Evolutionary conservation across 2,797 vertebrate genomes (phyloP).

Genomic region (Cygnus olor): DNA sequence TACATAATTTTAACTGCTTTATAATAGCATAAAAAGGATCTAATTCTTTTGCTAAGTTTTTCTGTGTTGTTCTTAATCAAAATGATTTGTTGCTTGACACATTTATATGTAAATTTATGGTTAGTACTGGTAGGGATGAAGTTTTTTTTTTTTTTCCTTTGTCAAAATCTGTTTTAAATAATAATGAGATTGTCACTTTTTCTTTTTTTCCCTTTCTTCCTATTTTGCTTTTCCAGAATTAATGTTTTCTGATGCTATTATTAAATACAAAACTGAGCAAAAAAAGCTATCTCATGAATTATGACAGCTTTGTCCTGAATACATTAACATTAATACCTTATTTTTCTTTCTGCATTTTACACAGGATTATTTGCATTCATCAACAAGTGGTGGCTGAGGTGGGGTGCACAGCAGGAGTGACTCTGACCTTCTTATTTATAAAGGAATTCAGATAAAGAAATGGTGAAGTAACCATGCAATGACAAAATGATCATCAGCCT

Average conservation of each 20-base stretch:
- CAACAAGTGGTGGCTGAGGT: background rate
- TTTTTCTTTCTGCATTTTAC: background rate
- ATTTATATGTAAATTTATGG: slow-evolving; percentile 27
- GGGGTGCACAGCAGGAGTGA: background rate
- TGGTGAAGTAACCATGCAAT: background rate
- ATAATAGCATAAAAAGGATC: background rate
- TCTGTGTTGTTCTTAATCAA: background rate
- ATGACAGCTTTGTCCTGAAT: slow-evolving; percentile 17
- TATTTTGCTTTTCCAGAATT: background rate
- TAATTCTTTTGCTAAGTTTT: background rate
- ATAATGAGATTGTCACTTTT: slow-evolving; percentile 44
- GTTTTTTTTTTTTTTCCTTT: background rate
- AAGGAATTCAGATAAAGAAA: background rate
- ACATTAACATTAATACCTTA: background rate
- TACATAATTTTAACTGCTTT: background rate
- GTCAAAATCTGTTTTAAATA: slow-evolving; percentile 41
- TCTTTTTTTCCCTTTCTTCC: background rate
- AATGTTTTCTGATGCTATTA: slow-evolving; percentile 34
- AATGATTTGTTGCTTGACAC: slow-evolving; percentile 16
- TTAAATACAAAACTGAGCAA: slow-evolving; percentile 11
- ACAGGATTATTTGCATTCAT: slow-evolving; percentile 1
- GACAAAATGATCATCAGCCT: background rate
- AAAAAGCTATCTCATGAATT: background rate
- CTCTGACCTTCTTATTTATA: background rate
- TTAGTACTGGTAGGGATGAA: background rate